Conservation (phyloP, 2,888 invertebrate genomes). For the Dynastes tityus region DNA sequence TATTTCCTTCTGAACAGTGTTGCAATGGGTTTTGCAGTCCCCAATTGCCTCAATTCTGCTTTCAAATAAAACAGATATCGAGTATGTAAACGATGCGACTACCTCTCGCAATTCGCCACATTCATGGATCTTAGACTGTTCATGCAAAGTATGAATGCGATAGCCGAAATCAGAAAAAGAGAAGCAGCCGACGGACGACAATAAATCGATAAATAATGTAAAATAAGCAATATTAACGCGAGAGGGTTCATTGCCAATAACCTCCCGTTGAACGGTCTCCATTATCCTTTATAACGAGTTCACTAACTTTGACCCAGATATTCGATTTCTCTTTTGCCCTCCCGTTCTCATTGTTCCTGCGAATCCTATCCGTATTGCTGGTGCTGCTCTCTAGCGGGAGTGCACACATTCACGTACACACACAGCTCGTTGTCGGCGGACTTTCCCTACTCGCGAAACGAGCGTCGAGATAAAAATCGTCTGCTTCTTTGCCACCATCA, state of each 20-base stretch:
- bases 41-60: too few species aligned
- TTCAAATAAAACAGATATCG: too few species aligned
- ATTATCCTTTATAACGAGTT: slow-evolving; percentile 67
- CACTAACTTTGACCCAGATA: slow-evolving; percentile 69
- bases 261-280: slow-evolving; percentile 56
- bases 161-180: not conserved
- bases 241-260: slow-evolving; percentile 65
- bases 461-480: slow-evolving; percentile 66
- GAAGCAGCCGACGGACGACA: slow-evolving; percentile 29
- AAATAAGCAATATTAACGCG: slow-evolving; percentile 57
- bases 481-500: slow-evolving; percentile 64
- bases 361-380: slow-evolving; percentile 7
- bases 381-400: not conserved
- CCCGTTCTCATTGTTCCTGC: slow-evolving; percentile 16
- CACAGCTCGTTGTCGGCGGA: too few species aligned
- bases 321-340: slow-evolving; percentile 59
- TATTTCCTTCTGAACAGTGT: too few species aligned
- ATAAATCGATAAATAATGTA: slow-evolving; percentile 62
- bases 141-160: too few species aligned
- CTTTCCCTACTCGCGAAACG: too few species aligned
- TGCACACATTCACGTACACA: not conserved
- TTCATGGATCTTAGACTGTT: too few species aligned
- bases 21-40: too few species aligned
- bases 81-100: too few species aligned
- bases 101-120: too few species aligned